phyloP scores from a whole-genome alignment of 2,797 vertebrate genomes.

The Poecilia gillii region DNA sequence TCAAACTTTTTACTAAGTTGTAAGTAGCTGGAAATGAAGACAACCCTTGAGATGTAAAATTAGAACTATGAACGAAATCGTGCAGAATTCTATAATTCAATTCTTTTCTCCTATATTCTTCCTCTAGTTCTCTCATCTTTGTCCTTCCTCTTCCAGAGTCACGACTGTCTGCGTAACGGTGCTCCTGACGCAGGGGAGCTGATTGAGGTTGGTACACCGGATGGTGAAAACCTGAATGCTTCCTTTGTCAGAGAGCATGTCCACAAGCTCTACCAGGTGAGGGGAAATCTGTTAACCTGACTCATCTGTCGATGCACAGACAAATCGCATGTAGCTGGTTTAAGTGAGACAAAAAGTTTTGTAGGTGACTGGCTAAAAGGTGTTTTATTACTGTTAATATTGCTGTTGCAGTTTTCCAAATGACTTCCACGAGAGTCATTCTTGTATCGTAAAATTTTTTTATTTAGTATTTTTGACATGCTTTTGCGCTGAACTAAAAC shows the following conservation, averaged over 20 bases:
- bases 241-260: conserved; percentile 87
- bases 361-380: not conserved
- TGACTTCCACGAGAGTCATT: not conserved
- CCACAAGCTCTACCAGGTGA: conserved; percentile 91
- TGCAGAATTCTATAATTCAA: not conserved
- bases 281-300: conserved; percentile 1
- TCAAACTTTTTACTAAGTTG: conserved; percentile 2
- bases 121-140: not conserved
- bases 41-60: not conserved
- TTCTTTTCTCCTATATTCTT: not conserved
- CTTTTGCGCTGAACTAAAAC: conserved; percentile 21
- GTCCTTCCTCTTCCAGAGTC: conserved; percentile 80
- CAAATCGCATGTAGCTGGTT: not conserved
- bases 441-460: not conserved
- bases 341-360: not conserved
- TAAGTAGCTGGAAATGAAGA: not conserved
- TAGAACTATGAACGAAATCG: not conserved
- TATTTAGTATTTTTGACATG: not conserved
- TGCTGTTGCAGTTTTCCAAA: not conserved
- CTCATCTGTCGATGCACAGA: not conserved
- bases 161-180: conserved; percentile 88
- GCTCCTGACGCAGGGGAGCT: conserved; percentile 87
- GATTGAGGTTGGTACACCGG: conserved; percentile 85
- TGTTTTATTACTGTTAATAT: not conserved
- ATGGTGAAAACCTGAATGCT: conserved; percentile 86